These are phyloP conservation scores for Pediacus dermestoides DNA, from an alignment of 2,888 invertebrate species.

Conservation along the genomic window DNA sequence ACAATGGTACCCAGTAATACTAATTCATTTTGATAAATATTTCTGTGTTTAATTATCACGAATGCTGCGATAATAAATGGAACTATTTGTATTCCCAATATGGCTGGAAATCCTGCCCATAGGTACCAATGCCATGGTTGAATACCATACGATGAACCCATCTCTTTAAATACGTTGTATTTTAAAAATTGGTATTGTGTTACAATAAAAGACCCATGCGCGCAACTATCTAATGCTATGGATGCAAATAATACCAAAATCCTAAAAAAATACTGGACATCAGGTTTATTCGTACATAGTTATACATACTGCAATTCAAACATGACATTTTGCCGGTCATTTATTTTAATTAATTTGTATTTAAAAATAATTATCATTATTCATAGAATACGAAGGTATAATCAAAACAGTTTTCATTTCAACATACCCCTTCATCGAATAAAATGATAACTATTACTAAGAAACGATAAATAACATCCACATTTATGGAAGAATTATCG, in stretches of 20 bases:
- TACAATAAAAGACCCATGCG: constrained; percentile 67
- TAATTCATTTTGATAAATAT: constrained; percentile 51
- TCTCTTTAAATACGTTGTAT: constrained; percentile 69
- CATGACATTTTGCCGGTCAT: constrained; percentile 1
- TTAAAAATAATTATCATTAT: too few species aligned
- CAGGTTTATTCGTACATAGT: constrained; percentile 1
- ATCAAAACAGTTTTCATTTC: too few species aligned
- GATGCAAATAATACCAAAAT: constrained; percentile 50
- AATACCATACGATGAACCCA: constrained; percentile 80
- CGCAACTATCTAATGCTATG: constrained; percentile 66
- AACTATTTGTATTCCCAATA: constrained; percentile 70
- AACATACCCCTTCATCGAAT: too few species aligned
- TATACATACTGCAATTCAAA: not conserved
- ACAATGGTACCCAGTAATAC: constrained; percentile 56
- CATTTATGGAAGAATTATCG: too few species aligned
- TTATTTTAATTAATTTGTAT: too few species aligned
- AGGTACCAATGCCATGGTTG: constrained; percentile 92
- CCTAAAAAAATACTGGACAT: constrained; percentile 40
- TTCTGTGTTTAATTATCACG: constrained; percentile 51
- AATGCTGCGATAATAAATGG: constrained; percentile 58
- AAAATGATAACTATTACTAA: too few species aligned
- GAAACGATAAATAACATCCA: too few species aligned
- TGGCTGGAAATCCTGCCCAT: constrained; percentile 72
- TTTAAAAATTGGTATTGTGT: constrained; percentile 83
- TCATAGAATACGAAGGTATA: too few species aligned